These are phyloP conservation scores for Urosaurus nigricauda DNA, from an alignment of 2,797 vertebrate species.

Conservation along the genomic window DNA sequence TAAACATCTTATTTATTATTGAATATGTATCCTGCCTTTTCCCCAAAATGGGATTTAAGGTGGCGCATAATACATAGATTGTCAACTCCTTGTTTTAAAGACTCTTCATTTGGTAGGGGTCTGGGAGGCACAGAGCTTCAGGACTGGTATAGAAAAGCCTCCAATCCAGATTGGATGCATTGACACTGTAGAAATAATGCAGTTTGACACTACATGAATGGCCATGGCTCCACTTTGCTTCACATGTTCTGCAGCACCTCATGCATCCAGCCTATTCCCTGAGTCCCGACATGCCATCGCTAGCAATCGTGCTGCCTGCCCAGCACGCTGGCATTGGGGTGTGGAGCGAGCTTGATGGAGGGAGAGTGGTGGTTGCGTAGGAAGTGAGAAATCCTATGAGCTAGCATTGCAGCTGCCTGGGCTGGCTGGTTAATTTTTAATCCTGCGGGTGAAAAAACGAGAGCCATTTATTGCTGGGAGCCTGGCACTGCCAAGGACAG, in stretches of 20 bases:
- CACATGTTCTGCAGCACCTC: neutral
- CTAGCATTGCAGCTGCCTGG: constrained; percentile 17
- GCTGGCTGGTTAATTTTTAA: constrained; percentile 28
- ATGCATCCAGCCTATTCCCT: neutral
- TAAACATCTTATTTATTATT: no score
- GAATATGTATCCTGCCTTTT: no score
- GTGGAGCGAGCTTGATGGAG: neutral
- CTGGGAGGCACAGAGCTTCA: neutral
- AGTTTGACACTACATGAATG: no score
- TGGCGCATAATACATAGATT: no score
- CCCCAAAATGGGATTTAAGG: no score
- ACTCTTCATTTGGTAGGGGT: neutral
- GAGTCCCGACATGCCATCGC: neutral
- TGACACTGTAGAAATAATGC: no score
- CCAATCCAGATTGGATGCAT: neutral
- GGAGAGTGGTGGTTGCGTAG: neutral
- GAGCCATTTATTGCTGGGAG: constrained; percentile 9
- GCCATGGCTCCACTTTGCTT: neutral
- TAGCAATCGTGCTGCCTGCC: neutral
- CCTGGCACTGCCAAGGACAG: neutral
- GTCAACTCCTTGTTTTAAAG: neutral
- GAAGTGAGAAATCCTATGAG: constrained; percentile 29
- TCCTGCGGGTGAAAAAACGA: neutral
- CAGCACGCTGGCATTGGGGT: neutral
- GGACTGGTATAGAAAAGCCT: neutral